phyloP scores from a whole-genome alignment of 2,888 invertebrate species.

The Flexamia atlantica region DNA sequence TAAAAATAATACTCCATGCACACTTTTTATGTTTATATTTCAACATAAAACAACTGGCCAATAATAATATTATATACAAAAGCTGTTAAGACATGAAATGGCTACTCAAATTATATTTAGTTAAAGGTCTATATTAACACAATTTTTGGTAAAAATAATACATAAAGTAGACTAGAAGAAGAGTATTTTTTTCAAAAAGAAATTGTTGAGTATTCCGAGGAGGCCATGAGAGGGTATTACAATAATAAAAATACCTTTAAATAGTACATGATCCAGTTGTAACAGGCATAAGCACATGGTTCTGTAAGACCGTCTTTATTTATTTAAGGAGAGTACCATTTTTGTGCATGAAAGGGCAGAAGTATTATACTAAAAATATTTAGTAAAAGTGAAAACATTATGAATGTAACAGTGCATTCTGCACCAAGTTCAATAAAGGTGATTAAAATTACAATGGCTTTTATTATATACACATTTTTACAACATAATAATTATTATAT shows the following conservation, averaged over 20 bases:
- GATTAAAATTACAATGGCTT: constrained; percentile 41
- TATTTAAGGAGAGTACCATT: too few relatives aligned
- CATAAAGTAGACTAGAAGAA: constrained; percentile 50
- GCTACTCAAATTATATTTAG: constrained; percentile 6
- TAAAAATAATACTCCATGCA: too few relatives aligned
- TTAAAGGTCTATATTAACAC: background rate
- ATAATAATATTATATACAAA: constrained; percentile 38
- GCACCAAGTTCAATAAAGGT: background rate
- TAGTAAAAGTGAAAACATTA: background rate
- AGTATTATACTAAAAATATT: background rate
- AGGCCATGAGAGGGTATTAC: background rate
- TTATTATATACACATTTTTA: constrained; percentile 35
- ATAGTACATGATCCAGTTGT: too few relatives aligned
- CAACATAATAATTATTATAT: background rate
- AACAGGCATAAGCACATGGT: too few relatives aligned
- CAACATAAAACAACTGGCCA: constrained; percentile 58
- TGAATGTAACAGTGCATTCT: background rate
- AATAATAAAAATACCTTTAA: too few relatives aligned
- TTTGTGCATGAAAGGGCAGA: background rate
- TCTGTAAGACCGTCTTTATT: too few relatives aligned
- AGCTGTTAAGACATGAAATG: constrained; percentile 43
- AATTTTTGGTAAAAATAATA: constrained; percentile 47
- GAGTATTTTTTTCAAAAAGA: constrained; percentile 20
- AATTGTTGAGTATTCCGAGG: background rate
- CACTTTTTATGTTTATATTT: constrained; percentile 37